Conservation (phyloP, 30 jellyfish, hydroid and myxozoan species). For the Hydra vulgaris region DNA sequence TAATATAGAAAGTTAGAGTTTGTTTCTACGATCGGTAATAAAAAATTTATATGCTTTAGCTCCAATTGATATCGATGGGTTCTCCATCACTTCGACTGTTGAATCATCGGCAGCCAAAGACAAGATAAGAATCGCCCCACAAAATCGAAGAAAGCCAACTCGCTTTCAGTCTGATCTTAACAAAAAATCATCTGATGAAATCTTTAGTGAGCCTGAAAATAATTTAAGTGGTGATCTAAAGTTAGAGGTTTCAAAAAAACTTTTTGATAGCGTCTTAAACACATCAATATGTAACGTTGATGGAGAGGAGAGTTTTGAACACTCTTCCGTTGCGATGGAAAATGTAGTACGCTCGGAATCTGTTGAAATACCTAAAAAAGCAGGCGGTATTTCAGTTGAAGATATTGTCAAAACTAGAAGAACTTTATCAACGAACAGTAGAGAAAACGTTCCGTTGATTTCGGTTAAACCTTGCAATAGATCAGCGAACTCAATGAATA, state of each 20-base stretch:
- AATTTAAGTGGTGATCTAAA: neutral
- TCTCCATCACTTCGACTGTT: slow-evolving; percentile 2
- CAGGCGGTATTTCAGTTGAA: neutral
- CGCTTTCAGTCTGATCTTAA: slow-evolving; percentile 19
- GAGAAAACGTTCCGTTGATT: slow-evolving; percentile 10
- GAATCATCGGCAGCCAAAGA: slow-evolving; percentile 55
- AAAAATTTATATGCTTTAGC: neutral
- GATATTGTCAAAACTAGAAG: slow-evolving; percentile 1
- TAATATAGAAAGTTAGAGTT: neutral
- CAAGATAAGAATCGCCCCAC: slow-evolving; percentile 73
- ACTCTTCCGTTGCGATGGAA: neutral
- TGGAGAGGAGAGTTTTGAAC: slow-evolving; percentile 9
- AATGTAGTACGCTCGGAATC: neutral
- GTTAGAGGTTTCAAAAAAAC: neutral
- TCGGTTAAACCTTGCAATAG: neutral
- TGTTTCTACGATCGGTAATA: neutral
- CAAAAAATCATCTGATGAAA: neutral
- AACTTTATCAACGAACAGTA: slow-evolving; percentile 11
- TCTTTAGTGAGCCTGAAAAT: neutral
- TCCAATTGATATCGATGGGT: neutral
- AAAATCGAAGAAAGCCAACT: slow-evolving; percentile 64
- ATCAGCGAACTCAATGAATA: neutral
- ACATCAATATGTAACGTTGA: too few species aligned
- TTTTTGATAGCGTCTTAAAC: neutral
- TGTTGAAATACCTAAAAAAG: neutral